Conservation (phyloP, 2,113 vertebrate genomes). For the Thalassoma bifasciatum region DNA sequence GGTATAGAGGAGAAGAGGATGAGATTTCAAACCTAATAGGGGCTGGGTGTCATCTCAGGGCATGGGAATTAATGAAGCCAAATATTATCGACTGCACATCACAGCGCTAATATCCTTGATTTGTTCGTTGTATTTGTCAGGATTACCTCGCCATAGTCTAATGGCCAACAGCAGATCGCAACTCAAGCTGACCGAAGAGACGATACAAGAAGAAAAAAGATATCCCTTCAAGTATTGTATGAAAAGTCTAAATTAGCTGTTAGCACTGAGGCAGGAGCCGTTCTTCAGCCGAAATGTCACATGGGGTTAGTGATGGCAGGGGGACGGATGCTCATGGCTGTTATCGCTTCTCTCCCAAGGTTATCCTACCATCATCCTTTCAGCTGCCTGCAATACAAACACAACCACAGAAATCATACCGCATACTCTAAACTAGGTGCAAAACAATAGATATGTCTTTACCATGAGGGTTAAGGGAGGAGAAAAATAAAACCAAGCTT, state of each 20-base stretch:
- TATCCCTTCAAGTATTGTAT: constrained; percentile 40
- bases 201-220: constrained; percentile 29
- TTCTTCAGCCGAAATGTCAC: constrained; percentile 77
- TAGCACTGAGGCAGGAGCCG: constrained; percentile 64
- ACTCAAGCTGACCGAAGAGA: constrained; percentile 40
- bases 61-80: constrained; percentile 81
- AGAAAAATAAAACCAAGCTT: constrained; percentile 16
- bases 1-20: constrained; percentile 83
- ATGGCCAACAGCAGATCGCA: constrained; percentile 57
- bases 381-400: constrained; percentile 43
- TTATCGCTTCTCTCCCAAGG: constrained; percentile 77
- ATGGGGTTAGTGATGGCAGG: constrained; percentile 72
- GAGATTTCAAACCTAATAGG: constrained; percentile 88
- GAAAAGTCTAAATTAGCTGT: constrained; percentile 70
- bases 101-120: constrained; percentile 71
- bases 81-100: constrained; percentile 80
- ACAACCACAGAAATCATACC: constrained; percentile 35
- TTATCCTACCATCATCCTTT: constrained; percentile 76
- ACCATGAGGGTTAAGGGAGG: constrained; percentile 6
- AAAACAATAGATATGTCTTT: constrained; percentile 17
- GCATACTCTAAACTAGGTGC: constrained; percentile 3
- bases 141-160: constrained; percentile 54
- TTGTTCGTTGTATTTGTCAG: constrained; percentile 71
- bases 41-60: constrained; percentile 79
- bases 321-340: constrained; percentile 67